Base-by-base conservation (phyloP, 2,113 vertebrate species). In the Galeopterus variegatus region DNA sequence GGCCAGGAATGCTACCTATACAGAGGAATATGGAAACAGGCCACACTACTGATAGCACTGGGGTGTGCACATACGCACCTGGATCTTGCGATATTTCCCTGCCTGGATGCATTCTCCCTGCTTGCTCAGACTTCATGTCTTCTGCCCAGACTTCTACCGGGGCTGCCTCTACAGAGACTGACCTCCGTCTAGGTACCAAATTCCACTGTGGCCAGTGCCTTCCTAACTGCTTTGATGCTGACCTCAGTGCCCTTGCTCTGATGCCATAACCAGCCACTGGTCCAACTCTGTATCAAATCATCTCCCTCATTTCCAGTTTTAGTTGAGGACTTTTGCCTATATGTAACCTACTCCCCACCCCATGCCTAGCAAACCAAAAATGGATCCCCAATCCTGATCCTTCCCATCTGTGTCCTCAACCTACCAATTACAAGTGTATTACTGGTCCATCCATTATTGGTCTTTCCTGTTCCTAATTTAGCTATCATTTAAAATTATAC, bases 401-500 rank as follows among this genome's bases (percentile, higher is more conserved):
- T 45, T 69, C n/a, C 17, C 33, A 69, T 64, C 65, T 67, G 75
- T 58, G 33, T 50, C 75, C 70, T 93, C 69, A 67, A 69, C 8
- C 19, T 18, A 26, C n/a, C n/a, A n/a, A n/a, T n/a, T 69, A 23
- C 17, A 75, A 91, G 56, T 64, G 31, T 60, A 64, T 36, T 48
- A 54, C 33, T 88, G 50, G 50, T 64, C 7, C n/a, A 73, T 36
- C 19, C 31, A 18, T 41, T 9, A 72, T 21, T 90, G 41, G 36
- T 31, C 45, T 48, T 93, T 65, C 48, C 69, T 88, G 5, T 60
- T 60, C 9, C 87, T 69, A 81, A 80, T 48, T 67, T 77, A 58
- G 36, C 69, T 79, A 18, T 33, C 54, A 8, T 75, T 88, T 80
- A 79, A 84, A 93, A 69, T 93, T 86, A 84, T 77, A 69, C 54